A percentile compares a stretch with the other conserved stretches of the same genome.
Evolutionary conservation across 2,888 invertebrate genomes (phyloP).

Genomic region (Sphinx pinastri): DNA sequence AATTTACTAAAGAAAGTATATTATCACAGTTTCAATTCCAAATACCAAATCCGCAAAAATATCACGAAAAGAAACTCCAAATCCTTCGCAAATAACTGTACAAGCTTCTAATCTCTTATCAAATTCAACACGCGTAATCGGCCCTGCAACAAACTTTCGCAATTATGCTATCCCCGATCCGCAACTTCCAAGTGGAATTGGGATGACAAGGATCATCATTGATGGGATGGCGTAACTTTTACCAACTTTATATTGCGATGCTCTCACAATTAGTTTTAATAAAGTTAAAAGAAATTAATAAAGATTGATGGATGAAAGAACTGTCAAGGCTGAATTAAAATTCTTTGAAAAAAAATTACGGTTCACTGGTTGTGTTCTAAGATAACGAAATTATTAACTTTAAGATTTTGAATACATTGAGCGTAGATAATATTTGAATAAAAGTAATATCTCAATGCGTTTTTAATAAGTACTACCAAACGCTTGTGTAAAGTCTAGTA

Average conservation of each 20-base stretch:
- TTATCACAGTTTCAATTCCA: no score
- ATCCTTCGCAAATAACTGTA: background rate
- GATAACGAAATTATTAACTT: no score
- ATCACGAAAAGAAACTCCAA: background rate
- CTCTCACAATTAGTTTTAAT: background rate
- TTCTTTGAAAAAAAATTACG: background rate
- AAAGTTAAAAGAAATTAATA: background rate
- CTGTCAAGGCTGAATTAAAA: background rate
- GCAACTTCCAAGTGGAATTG: constrained; percentile 22
- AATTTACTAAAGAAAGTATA: no score
- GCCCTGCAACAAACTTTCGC: constrained; percentile 30
- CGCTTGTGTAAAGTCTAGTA: no score
- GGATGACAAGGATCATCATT: constrained; percentile 17
- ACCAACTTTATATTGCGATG: background rate
- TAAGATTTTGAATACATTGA: no score
- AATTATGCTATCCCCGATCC: constrained; percentile 28
- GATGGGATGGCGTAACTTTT: constrained; percentile 18
- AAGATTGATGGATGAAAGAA: background rate
- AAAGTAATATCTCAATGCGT: no score
- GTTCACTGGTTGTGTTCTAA: background rate
- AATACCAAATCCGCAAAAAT: background rate
- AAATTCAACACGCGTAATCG: constrained; percentile 22
- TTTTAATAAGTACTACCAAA: no score
- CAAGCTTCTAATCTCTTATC: constrained; percentile 1
- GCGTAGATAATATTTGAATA: no score